phyloP scores from a whole-genome alignment of 2,797 vertebrate genomes.

The Rhinichthys osculus region DNA sequence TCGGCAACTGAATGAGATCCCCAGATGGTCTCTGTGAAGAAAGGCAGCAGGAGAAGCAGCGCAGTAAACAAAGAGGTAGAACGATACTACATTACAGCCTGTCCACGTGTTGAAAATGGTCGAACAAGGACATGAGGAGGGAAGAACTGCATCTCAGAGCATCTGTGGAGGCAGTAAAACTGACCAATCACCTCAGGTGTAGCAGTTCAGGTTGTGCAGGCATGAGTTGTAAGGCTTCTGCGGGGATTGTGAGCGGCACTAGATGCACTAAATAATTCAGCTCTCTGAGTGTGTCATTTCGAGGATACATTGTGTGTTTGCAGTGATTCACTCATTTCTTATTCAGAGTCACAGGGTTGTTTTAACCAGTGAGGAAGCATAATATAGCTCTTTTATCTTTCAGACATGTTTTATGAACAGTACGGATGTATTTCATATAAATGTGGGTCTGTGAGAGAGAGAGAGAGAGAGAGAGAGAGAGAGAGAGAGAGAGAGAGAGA shows the following conservation, averaged over 20 bases:
- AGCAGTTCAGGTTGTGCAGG: not conserved
- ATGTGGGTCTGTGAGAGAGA: not conserved
- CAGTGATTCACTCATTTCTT: slow-evolving; percentile 45
- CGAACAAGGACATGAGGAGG: slow-evolving; percentile 11
- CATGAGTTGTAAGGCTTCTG: slow-evolving; percentile 11
- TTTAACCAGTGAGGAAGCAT: slow-evolving; percentile 48
- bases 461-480: not conserved
- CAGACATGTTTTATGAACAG: slow-evolving; percentile 49
- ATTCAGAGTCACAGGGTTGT: slow-evolving; percentile 51
- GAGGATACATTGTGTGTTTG: slow-evolving; percentile 36
- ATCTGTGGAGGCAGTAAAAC: not conserved
- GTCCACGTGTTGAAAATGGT: not conserved
- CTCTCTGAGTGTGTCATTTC: slow-evolving; percentile 43
- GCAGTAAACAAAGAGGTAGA: slow-evolving; percentile 20
- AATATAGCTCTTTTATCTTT: slow-evolving; percentile 54
- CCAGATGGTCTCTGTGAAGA: slow-evolving; percentile 30
- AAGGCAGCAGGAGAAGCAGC: slow-evolving; percentile 10
- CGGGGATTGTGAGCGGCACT: slow-evolving; percentile 25
- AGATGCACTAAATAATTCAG: slow-evolving; percentile 60
- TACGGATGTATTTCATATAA: slow-evolving; percentile 41
- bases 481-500: too few relatives aligned
- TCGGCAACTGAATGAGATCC: slow-evolving; percentile 53
- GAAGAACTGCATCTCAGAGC: not conserved
- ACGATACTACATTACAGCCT: not conserved
- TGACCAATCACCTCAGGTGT: slow-evolving; percentile 29